Evolutionary conservation across 2,113 vertebrate species (phyloP).

Genomic region (Phycodurus eques): DNA sequence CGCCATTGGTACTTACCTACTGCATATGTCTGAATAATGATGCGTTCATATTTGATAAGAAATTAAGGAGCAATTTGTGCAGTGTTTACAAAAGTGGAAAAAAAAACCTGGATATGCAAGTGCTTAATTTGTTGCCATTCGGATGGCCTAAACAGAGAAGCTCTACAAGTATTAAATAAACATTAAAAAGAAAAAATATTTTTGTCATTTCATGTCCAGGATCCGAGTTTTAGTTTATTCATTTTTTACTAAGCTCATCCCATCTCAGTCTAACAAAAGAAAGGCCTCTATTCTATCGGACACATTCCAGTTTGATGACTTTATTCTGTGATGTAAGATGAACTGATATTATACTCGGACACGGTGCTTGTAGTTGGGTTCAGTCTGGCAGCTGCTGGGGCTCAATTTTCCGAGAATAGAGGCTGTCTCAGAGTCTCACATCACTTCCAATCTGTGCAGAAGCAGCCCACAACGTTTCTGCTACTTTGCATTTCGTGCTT

Average conservation of each 20-base stretch:
- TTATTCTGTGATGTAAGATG: background rate
- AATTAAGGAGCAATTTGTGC: no score
- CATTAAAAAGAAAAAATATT: background rate
- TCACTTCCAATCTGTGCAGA: conserved; percentile 18
- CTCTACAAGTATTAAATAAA: background rate
- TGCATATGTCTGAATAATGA: no score
- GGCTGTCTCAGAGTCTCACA: conserved; percentile 29
- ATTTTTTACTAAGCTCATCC: background rate
- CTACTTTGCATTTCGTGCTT: conserved; percentile 26
- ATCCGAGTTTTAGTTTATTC: background rate
- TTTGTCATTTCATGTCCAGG: background rate
- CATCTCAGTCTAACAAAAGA: background rate
- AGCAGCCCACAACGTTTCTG: conserved; percentile 9
- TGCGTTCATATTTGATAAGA: no score
- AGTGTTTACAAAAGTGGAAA: no score
- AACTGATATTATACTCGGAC: background rate
- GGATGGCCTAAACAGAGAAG: no score
- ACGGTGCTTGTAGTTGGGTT: conserved; percentile 17
- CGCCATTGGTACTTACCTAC: no score
- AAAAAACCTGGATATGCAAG: background rate
- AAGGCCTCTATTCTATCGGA: background rate
- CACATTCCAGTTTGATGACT: background rate
- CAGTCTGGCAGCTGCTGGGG: conserved; percentile 60
- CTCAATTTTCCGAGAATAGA: conserved; percentile 48
- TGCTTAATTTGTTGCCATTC: background rate